These are phyloP conservation scores for Dicrurus megarhynchus DNA, from an alignment of 2,113 vertebrate species.

Conservation along the genomic window DNA sequence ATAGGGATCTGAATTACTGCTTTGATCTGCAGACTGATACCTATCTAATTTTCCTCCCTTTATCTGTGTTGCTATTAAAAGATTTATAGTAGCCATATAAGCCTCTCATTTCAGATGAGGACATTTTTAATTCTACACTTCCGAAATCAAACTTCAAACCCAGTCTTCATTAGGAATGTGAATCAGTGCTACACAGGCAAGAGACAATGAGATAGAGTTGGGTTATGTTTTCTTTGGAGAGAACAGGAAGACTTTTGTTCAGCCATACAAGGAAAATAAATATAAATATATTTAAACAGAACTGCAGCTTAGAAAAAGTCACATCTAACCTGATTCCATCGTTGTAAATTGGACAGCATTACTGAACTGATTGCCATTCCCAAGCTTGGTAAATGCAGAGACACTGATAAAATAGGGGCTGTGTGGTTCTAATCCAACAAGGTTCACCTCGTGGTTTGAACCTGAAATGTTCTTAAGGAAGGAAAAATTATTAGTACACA, in stretches of 20 bases:
- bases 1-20: background rate
- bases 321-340: constrained; percentile 86
- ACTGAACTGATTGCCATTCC: constrained; percentile 93
- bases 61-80: constrained; percentile 54
- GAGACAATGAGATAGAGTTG: background rate
- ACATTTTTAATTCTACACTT: constrained; percentile 2
- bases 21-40: constrained; percentile 34
- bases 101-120: constrained; percentile 38
- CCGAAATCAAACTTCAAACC: constrained; percentile 34
- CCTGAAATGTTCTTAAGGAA: constrained; percentile 86
- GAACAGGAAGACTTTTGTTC: background rate
- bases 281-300: background rate
- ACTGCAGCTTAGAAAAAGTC: background rate
- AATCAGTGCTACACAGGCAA: background rate
- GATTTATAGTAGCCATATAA: constrained; percentile 15
- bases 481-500: constrained; percentile 12
- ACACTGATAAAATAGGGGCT: constrained; percentile 86
- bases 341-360: constrained; percentile 86
- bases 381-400: constrained; percentile 89
- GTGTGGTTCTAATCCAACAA: constrained; percentile 84
- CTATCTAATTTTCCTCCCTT: constrained; percentile 41
- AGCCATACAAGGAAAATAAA: background rate
- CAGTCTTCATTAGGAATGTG: background rate
- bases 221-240: background rate
- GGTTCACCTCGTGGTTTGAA: constrained; percentile 74